phyloP scores from a whole-genome alignment of 64 coral and sea anemone species.

The Montipora capricornis region DNA sequence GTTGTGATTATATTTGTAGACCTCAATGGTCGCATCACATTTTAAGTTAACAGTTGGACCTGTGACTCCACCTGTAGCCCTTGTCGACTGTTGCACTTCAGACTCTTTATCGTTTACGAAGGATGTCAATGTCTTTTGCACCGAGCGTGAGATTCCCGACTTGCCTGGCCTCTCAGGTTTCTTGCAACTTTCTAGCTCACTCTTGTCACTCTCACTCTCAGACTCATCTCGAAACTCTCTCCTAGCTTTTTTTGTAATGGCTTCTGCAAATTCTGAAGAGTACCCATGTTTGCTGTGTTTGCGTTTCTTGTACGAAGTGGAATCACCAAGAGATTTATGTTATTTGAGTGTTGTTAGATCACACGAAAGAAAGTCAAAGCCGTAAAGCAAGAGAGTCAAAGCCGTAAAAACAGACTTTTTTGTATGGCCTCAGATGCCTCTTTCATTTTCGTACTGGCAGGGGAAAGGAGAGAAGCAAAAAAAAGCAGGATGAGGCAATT shows the following conservation, averaged over 20 bases:
- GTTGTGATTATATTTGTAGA: constrained; percentile 15
- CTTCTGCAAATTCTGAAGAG: constrained; percentile 11
- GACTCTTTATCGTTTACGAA: no score
- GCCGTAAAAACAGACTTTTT: constrained; percentile 2
- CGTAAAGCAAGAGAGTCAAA: no score
- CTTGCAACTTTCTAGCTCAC: constrained; percentile 21
- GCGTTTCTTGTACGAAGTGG: constrained; percentile 3
- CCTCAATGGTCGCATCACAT: constrained; percentile 17
- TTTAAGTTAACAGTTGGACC: not conserved
- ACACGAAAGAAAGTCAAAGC: constrained; percentile 25
- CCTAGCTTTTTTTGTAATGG: not conserved
- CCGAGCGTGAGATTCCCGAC: not conserved
- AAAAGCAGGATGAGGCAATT: no score
- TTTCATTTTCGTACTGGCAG: not conserved
- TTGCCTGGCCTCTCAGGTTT: constrained; percentile 21
- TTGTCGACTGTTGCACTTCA: constrained; percentile 19
- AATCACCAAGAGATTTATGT: constrained; percentile 25
- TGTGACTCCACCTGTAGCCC: not conserved
- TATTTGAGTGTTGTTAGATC: constrained; percentile 31
- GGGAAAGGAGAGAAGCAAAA: no score
- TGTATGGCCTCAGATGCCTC: constrained; percentile 18
- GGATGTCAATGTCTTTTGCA: no score
- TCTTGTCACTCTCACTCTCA: constrained; percentile 9
- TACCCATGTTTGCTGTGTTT: not conserved
- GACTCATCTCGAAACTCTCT: constrained; percentile 5